Base-by-base conservation (phyloP, 1,140 invertebrate genomes). In the Euborellia annulipes region DNA sequence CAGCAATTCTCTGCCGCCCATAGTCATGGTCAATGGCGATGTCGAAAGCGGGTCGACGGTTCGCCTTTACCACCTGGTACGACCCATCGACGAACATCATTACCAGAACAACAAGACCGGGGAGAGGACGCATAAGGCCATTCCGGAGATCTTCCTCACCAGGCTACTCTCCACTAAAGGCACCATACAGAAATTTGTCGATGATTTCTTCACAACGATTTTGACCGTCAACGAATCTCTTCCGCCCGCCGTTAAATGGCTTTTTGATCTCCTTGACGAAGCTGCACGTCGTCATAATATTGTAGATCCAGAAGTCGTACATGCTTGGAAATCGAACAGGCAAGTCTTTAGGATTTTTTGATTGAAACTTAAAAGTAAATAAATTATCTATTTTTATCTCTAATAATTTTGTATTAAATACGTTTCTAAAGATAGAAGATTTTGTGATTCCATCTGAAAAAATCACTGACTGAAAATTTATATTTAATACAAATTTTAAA, bases 181-280 rank as follows among this genome's bases (percentile, higher is more conserved):
- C 16, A 95, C 90, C 6, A 82, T 96, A 40, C 89, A 95, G 61
- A 93, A 95, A 61, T 96, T 93, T 65, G 87, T 96, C 9, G 90
- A 94, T 58, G 90, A 94, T 62, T 94, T 96, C 62, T 83, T 93
- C 55, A 75, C 76, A 41, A 91, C 85, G 3, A 86, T 93, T 56
- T 63, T 93, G 32, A 87, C 83, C 7, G 85, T 85, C 4, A 89
- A 89, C 60, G 85, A 91, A 53, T 75, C 80, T n/a, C 60, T 93
- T 30, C 89, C 90, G 1, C 85, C 87, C 14, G 85, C 89, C 34
- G 79, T 96, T 1, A 96, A 96, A 62, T 95, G 90, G 88, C 62
- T 96, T 6, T 94, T 94, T 62, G 92, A 96, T 69, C 71, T 94
- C 17, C 71, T 95, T 42, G 92, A 96, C 62, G 85, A 92, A 49